A percentile compares a stretch with the other conserved stretches of the same genome.
These are phyloP conservation scores for Dastarcus helophoroides DNA, from an alignment of 2,888 invertebrate genomes.

Conservation along the genomic window DNA sequence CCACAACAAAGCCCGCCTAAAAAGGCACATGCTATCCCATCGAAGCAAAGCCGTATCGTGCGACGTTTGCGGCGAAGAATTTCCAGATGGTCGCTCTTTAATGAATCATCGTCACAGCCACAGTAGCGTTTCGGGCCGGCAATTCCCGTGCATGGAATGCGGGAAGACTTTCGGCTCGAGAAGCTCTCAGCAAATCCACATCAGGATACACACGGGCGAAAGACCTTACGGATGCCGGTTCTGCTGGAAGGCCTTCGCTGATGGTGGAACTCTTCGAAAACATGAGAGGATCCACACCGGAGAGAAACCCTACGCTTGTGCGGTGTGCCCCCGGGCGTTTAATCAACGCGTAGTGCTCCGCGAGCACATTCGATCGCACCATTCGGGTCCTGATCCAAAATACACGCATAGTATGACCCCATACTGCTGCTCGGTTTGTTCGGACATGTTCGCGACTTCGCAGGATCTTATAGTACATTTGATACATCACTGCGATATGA, in stretches of 20 bases:
- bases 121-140: constrained; percentile 38
- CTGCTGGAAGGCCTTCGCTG: constrained; percentile 84
- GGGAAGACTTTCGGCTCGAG: constrained; percentile 79
- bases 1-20: constrained; percentile 53
- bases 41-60: constrained; percentile 58
- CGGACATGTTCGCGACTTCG: constrained; percentile 56
- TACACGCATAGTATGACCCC: constrained; percentile 50
- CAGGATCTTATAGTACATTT: constrained; percentile 70
- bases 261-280: constrained; percentile 73
- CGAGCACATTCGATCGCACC: constrained; percentile 77
- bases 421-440: constrained; percentile 68
- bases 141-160: constrained; percentile 71
- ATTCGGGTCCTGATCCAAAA: constrained; percentile 68
- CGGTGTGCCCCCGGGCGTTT: constrained; percentile 76
- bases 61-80: constrained; percentile 58
- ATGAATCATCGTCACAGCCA: constrained; percentile 58
- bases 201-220: constrained; percentile 76
- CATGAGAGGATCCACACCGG: constrained; percentile 80
- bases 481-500: constrained; percentile 76
- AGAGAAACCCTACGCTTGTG: constrained; percentile 78
- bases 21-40: constrained; percentile 60
- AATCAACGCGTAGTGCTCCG: constrained; percentile 77
- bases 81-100: constrained; percentile 56
- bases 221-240: constrained; percentile 74
- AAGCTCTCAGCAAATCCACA: constrained; percentile 76